A percentile compares a stretch with the other conserved stretches of the same genome.
These are phyloP conservation scores for Caenorhabditis plicata DNA, from an alignment of 2,888 invertebrate genomes.

Conservation along the genomic window DNA sequence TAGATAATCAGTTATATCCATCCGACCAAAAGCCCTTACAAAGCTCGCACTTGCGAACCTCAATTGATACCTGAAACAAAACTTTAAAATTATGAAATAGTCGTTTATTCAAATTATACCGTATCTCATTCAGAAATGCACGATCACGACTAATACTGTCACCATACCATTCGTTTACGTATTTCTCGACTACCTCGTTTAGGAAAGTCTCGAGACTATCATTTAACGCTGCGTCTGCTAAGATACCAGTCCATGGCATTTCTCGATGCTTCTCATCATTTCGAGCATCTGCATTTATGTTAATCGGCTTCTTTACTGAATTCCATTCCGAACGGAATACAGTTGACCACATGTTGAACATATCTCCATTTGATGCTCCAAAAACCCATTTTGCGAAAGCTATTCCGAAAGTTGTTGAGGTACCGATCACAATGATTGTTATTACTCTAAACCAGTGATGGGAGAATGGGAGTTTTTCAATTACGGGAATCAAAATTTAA, in stretches of 20 bases:
- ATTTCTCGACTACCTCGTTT: constrained; percentile 51
- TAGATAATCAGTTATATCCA: constrained; percentile 47
- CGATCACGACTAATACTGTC: constrained; percentile 54
- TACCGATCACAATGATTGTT: no score
- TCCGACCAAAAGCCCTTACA: constrained; percentile 26
- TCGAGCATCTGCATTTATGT: no score
- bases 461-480: no score
- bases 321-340: neutral
- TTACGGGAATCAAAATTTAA: no score
- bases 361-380: constrained; percentile 24
- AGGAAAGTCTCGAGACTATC: constrained; percentile 53
- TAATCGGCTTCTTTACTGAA: no score
- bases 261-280: constrained; percentile 18
- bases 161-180: constrained; percentile 59
- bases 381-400: constrained; percentile 19
- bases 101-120: constrained; percentile 10
- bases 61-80: constrained; percentile 52
- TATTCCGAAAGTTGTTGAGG: constrained; percentile 8
- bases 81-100: neutral
- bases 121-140: constrained; percentile 58
- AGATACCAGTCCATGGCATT: constrained; percentile 37
- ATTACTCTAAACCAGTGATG: no score
- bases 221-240: constrained; percentile 39
- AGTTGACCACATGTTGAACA: constrained; percentile 9
- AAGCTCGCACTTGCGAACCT: constrained; percentile 48